phyloP scores from a whole-genome alignment of 2,888 invertebrate genomes.

The Blomia tropicalis region DNA sequence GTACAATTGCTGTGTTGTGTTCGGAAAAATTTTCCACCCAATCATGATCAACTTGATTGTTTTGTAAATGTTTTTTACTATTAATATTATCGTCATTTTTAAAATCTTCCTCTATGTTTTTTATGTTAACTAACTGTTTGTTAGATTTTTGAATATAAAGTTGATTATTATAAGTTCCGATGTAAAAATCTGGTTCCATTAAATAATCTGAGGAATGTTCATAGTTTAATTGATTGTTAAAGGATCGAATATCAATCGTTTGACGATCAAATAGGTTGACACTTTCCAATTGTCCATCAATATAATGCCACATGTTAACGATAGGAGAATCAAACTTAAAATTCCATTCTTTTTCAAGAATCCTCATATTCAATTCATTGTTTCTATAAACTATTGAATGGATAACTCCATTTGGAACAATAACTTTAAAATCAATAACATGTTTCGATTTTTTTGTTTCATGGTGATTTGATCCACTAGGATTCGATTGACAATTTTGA shows the following conservation, averaged over 20 bases:
- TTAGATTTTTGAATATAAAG: constrained; percentile 24
- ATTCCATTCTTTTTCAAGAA: constrained; percentile 1
- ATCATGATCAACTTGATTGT: background rate
- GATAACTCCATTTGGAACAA: constrained; percentile 30
- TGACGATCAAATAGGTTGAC: constrained; percentile 49
- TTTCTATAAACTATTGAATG: constrained; percentile 43
- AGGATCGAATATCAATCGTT: background rate
- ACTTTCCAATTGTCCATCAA: constrained; percentile 47
- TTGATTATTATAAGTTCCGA: constrained; percentile 19
- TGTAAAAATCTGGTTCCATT: constrained; percentile 20
- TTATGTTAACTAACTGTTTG: background rate
- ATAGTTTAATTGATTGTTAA: background rate
- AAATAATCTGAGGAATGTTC: background rate
- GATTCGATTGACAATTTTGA: constrained; percentile 30
- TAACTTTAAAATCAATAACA: constrained; percentile 26
- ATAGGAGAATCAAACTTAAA: constrained; percentile 63
- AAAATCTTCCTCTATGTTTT: background rate
- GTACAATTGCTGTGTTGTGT: constrained; percentile 2
- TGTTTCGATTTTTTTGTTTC: constrained; percentile 26
- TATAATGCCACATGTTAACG: constrained; percentile 68
- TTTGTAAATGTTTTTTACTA: background rate
- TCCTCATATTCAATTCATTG: constrained; percentile 31
- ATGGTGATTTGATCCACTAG: no score
- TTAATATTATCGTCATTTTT: background rate
- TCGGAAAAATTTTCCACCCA: background rate